Conservation (phyloP, 2,888 invertebrate species). For the Anthophora plumipes region DNA sequence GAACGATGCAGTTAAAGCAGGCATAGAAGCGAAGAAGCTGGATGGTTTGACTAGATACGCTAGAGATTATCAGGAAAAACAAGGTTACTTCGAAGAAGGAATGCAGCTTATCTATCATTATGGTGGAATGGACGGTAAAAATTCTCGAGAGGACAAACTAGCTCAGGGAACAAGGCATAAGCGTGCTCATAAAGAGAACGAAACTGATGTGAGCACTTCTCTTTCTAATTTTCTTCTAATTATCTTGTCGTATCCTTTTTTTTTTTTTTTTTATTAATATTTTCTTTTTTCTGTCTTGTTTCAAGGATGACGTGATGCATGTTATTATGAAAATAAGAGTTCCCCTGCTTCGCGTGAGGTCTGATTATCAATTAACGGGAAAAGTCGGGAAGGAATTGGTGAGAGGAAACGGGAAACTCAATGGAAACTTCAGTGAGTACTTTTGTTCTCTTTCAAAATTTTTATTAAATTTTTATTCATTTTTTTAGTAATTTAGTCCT, state of each 20-base stretch:
- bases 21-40: conserved; percentile 74
- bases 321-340: conserved; percentile 79
- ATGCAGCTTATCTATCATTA: conserved; percentile 82
- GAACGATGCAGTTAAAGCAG: conserved; percentile 76
- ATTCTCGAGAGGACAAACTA: conserved; percentile 25
- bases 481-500: not conserved
- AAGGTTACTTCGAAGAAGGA: conserved; percentile 82
- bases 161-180: conserved; percentile 70
- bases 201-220: conserved; percentile 63
- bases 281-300: not conserved
- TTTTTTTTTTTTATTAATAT: not conserved
- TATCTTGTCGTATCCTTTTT: not conserved
- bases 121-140: conserved; percentile 64
- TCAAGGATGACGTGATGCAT: conserved; percentile 83
- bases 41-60: conserved; percentile 80
- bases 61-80: conserved; percentile 78
- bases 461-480: not conserved
- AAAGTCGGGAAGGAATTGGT: conserved; percentile 79
- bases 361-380: conserved; percentile 79
- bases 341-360: conserved; percentile 77
- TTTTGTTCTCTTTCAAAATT: not conserved
- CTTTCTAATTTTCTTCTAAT: no score
- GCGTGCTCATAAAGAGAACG: conserved; percentile 72
- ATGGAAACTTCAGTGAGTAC: conserved; percentile 81
- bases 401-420: conserved; percentile 79